Conservation (phyloP, 2,113 vertebrate genomes). For the Melanostigma gelatinosum region DNA sequence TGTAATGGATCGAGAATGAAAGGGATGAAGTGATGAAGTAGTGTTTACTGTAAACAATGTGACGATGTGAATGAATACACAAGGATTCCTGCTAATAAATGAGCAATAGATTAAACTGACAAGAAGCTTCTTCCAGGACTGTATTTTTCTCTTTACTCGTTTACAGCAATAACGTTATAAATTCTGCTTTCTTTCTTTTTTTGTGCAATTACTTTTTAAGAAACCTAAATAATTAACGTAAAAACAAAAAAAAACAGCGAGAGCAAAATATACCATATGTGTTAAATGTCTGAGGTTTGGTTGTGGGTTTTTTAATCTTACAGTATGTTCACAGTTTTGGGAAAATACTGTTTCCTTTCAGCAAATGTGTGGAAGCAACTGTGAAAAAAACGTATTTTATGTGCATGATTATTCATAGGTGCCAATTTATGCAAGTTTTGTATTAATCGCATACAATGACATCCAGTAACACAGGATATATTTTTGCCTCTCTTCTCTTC, state of each 20-base stretch:
- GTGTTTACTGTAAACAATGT: conserved; percentile 6
- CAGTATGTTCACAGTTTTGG: conserved; percentile 5
- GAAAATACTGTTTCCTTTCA: conserved; percentile 2
- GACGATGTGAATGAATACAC: conserved; percentile 5
- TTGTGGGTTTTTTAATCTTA: neutral
- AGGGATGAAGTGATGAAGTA: conserved; percentile 26
- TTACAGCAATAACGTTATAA: neutral
- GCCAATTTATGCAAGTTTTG: conserved; percentile 13
- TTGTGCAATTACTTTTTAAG: conserved; percentile 7
- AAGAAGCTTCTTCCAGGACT: neutral
- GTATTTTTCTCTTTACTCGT: neutral
- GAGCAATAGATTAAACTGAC: neutral
- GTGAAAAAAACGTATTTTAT: conserved; percentile 17
- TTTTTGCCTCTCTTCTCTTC: neutral
- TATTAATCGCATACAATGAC: neutral
- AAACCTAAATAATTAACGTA: conserved; percentile 3
- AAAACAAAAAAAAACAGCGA: neutral
- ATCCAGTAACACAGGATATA: neutral
- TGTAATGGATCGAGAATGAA: conserved; percentile 8
- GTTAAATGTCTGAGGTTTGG: neutral
- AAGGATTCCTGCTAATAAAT: neutral
- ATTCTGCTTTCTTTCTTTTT: neutral
- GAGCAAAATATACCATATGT: neutral
- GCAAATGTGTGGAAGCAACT: conserved; percentile 20
- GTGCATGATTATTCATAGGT: conserved; percentile 1